Conservation (phyloP, 2,797 vertebrate species). For the Coranthus polyacanthus region DNA sequence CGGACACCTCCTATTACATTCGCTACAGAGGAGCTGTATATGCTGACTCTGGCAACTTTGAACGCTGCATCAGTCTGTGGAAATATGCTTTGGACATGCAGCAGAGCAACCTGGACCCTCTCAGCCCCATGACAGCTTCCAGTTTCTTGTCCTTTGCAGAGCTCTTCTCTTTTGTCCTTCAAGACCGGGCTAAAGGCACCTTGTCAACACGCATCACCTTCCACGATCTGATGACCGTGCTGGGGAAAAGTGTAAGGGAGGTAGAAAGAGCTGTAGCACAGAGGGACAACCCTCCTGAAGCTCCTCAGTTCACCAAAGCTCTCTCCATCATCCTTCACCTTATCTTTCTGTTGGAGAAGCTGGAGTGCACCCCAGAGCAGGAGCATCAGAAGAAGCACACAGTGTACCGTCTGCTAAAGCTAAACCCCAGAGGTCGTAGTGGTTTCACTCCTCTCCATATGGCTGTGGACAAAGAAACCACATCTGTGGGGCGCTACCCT, state of each 20-base stretch:
- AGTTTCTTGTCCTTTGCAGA: conserved; percentile 97
- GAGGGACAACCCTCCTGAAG: conserved; percentile 89
- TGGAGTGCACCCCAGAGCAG: conserved; percentile 90
- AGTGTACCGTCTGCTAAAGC: conserved; percentile 92
- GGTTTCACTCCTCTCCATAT: conserved; percentile 95
- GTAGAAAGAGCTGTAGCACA: conserved; percentile 93
- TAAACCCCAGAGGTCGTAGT: conserved; percentile 90
- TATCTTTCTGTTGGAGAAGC: conserved; percentile 93
- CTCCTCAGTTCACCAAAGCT: conserved; percentile 93
- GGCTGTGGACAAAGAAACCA: conserved; percentile 95
- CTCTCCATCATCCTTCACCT: conserved; percentile 95
- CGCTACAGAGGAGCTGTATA: conserved; percentile 95
- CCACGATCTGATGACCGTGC: conserved; percentile 93
- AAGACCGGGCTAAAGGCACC: conserved; percentile 93
- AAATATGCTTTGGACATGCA: conserved; percentile 98
- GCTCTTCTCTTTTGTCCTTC: conserved; percentile 96
- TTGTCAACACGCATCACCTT: conserved; percentile 91
- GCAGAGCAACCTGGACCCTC: conserved; percentile 94
- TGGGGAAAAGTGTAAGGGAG: conserved; percentile 93
- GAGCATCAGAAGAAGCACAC: conserved; percentile 95
- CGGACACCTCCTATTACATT: conserved; percentile 97
- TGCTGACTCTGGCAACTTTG: conserved; percentile 95
- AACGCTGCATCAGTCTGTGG: conserved; percentile 96
- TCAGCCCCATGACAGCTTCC: conserved; percentile 97
- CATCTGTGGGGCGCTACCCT: conserved; percentile 92